These are phyloP conservation scores for Polypedilum pembai DNA, from an alignment of 1,140 invertebrate genomes.

Conservation along the genomic window DNA sequence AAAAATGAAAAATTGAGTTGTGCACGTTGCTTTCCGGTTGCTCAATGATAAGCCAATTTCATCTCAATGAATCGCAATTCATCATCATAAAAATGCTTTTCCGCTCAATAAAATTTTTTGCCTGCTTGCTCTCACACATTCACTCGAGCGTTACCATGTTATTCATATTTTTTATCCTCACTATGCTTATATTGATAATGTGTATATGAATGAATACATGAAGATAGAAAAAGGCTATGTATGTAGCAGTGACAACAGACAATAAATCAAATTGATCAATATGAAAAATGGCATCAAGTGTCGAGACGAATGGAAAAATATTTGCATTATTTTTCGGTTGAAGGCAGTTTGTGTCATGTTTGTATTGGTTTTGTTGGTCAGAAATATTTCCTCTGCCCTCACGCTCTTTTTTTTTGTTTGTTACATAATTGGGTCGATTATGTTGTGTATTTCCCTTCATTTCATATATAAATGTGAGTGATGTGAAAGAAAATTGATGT, in stretches of 20 bases:
- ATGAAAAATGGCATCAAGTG: slow-evolving; percentile 17
- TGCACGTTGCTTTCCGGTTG: no score
- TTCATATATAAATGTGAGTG: neutral
- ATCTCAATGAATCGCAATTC: slow-evolving; percentile 17
- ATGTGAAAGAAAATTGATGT: neutral
- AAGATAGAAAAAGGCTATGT: neutral
- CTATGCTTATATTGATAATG: neutral
- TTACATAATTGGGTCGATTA: neutral
- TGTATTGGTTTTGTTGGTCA: slow-evolving; percentile 11
- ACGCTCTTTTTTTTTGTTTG: neutral
- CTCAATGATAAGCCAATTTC: slow-evolving; percentile 4
- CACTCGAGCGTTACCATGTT: neutral
- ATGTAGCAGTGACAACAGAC: slow-evolving; percentile 10
- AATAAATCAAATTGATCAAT: slow-evolving; percentile 19
- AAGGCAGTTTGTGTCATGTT: neutral
- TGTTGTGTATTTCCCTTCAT: neutral
- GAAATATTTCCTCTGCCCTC: neutral
- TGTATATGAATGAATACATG: neutral
- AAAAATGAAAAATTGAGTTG: slow-evolving; percentile 19
- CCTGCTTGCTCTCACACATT: neutral
- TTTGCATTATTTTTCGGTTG: neutral
- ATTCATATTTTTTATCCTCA: neutral
- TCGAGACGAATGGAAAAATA: neutral
- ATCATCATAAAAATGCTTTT: slow-evolving; percentile 19
- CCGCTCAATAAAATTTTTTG: slow-evolving; percentile 12